phyloP scores from a whole-genome alignment of 2,113 vertebrate genomes.

The Bubalus kerabau region DNA sequence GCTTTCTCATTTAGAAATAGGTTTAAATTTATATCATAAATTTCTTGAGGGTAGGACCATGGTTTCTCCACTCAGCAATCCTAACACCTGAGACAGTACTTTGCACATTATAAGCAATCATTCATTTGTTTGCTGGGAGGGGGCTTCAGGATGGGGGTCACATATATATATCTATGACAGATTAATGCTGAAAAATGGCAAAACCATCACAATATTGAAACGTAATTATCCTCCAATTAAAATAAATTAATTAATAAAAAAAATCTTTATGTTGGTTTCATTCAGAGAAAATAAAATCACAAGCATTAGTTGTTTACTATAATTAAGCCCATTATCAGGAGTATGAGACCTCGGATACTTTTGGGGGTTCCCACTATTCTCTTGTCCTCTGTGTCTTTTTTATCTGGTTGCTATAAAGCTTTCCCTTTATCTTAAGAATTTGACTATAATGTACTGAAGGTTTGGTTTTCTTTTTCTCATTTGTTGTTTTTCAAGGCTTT shows the following conservation, averaged over 20 bases:
- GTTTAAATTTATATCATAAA: neutral
- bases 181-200: neutral
- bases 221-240: neutral
- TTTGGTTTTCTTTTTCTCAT: neutral
- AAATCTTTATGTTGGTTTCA: neutral
- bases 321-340: neutral
- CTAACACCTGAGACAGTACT: neutral
- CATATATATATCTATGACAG: neutral
- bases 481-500: neutral
- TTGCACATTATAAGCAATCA: neutral
- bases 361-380: neutral
- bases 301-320: neutral
- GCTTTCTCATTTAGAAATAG: neutral
- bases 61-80: neutral
- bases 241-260: neutral
- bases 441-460: neutral
- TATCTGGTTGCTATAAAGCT: neutral
- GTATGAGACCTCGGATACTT: neutral
- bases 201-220: neutral
- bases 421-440: neutral
- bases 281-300: neutral
- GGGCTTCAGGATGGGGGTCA: neutral
- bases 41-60: neutral
- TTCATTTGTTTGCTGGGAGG: neutral
- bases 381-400: neutral